Evolutionary conservation across 2,797 vertebrate species (phyloP), one percentile per base, ranked within the genome.

Genomic region (Helicolenus hilgendorfi): DNA sequence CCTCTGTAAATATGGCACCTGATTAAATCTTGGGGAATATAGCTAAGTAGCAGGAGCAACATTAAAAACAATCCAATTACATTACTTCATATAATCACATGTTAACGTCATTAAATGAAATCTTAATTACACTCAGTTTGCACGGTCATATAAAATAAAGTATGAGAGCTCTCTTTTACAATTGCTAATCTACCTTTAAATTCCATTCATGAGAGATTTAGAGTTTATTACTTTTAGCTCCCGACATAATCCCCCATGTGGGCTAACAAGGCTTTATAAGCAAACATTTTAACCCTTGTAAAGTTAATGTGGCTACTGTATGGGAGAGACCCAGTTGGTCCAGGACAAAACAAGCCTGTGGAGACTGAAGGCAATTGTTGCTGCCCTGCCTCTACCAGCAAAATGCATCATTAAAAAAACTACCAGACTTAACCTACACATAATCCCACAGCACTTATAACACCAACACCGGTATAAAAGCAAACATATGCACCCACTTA

Each of bases 401-500:
- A 33, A 67, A 59, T 29, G 18, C 33, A 55, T 64, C 56, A 49
- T 69, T 69, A 67, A 79, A 27, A 67, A 62, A 36, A 26, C 20
- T 24, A 33, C 20, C 22, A 84, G 6, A 79, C 41, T 56, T 45
- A 49, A 70, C 38, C 10, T 36, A 71, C 72, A 89, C 81, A 84
- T 3, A 35, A 20, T 26, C 83, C 67, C 77, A 41, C 79, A 59
- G 31, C 49, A 36, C 8, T 63, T 73, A 31, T 45, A 18, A 72
- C 72, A 87, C 15, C 53, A 29, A 53, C 26, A 7, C 35, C 41
- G 4, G 77, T n/a, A 77, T 58, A 3, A 29, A 41, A 76, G 53
- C 62, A 45, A 7, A 38, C 86, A 94, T 27, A 84, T 91, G 86
- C 55, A 36, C 85, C 35, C 76, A 91, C 74, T 93, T 91, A 85